Conservation (phyloP, 1,140 invertebrate species). For the Aporrectodea caliginosa region DNA sequence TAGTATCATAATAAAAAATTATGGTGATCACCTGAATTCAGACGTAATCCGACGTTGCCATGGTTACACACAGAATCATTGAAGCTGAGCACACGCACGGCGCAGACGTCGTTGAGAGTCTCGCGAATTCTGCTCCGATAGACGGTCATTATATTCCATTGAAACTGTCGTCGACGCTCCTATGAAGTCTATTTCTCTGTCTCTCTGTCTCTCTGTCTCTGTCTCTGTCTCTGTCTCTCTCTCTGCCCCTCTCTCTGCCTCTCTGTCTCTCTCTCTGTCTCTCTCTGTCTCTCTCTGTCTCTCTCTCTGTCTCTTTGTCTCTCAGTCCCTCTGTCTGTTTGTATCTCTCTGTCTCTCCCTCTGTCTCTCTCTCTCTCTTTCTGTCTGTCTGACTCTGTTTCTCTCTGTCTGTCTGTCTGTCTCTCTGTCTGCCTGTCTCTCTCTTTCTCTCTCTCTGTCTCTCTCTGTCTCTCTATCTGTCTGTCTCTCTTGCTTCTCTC, state of each 20-base stretch:
- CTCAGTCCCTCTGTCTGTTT: slow-evolving; percentile 12
- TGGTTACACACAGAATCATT: too few relatives aligned
- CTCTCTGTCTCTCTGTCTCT: slow-evolving; percentile 14
- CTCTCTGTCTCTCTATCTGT: slow-evolving; percentile 4
- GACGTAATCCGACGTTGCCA: too few relatives aligned
- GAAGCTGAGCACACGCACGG: too few relatives aligned
- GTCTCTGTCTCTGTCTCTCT: slow-evolving; percentile 10
- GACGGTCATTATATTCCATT: too few relatives aligned
- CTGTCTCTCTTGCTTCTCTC: slow-evolving; percentile 1
- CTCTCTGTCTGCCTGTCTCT: slow-evolving; percentile 14
- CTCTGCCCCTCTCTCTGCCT: slow-evolving; percentile 15
- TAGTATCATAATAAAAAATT: too few relatives aligned
- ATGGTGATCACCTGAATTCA: too few relatives aligned
- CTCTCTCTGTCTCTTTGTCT: slow-evolving; percentile 19
- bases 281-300: slow-evolving; percentile 19
- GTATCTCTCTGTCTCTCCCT: slow-evolving; percentile 12
- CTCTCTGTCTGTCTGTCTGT: slow-evolving; percentile 26
- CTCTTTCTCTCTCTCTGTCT: slow-evolving; percentile 15
- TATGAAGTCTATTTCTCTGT: slow-evolving; percentile 19
- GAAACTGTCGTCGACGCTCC: too few relatives aligned
- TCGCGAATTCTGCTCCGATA: too few relatives aligned
- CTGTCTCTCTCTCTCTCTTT: slow-evolving; percentile 7
- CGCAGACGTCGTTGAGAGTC: too few relatives aligned
- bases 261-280: slow-evolving; percentile 20
- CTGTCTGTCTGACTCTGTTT: slow-evolving; percentile 18